Evolutionary conservation across 2,797 vertebrate genomes (phyloP), one percentile per base, ranked within the genome.

Genomic region (Sardinella longiceps): DNA sequence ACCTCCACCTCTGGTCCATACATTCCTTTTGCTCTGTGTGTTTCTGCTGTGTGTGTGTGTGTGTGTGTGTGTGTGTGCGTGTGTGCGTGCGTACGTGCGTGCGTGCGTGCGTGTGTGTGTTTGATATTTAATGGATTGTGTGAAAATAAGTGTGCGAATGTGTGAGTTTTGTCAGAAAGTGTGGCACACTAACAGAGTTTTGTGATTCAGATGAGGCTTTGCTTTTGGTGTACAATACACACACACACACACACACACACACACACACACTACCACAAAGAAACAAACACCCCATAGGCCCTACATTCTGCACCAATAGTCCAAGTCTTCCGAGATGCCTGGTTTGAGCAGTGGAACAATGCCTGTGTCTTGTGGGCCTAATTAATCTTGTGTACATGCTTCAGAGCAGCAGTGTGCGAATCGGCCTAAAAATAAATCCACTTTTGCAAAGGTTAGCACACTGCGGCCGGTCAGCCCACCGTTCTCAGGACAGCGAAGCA

Each of bases 391-490:
- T 39, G 30, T 74, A 37, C 33, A 33, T 18, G 60, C 25, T 18
- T 74, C 37, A 74, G 30, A 74, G 30, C 66, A 74, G 66, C 28
- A 11, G 25, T 63, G 25, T 12, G 25, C 12, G 30, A 12, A 2
- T 12, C 14, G 33, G 66, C 37, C 66, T 74, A 74, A 74, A 74
- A 74, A 74, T 74, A 74, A 37, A 74, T 7, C 37, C 18, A 74
- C 66, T 74, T 74, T 74, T 15, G 30, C 30, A 37, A 74, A 74
- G 66, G 66, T 74, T 74, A 74, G 15, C 66, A 74, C 66, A 74
- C 14, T 6, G 66, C 20, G 66, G 30, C 37, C 20, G 66, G 30
- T 37, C 30, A 74, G 15, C 66, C 37, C 30, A 39, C 30, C 20
- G 30, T 74, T 74, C 66, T 33, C 30, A 20, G 66, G 14, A 39